A percentile compares a stretch with the other conserved stretches of the same genome.
phyloP scores from a whole-genome alignment of 2,888 invertebrate species.

The Maniola hyperantus region DNA sequence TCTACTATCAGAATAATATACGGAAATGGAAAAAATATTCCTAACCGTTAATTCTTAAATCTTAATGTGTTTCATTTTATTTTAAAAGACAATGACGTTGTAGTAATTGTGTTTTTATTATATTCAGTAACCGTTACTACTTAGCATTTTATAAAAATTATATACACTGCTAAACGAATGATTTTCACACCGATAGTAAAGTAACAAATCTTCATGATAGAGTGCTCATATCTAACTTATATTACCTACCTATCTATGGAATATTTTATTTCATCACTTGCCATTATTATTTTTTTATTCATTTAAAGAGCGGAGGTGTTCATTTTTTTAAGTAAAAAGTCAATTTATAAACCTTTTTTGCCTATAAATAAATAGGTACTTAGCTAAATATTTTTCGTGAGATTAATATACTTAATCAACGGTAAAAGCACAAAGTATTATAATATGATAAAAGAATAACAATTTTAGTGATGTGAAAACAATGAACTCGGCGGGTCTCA shows the following conservation, averaged over 20 bases:
- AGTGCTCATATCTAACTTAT: background rate
- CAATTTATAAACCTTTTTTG: too few species aligned
- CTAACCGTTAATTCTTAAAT: background rate
- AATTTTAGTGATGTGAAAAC: conserved; percentile 50
- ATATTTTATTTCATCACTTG: background rate
- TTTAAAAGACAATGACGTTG: background rate
- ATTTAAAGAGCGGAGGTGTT: too few species aligned
- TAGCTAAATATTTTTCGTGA: too few species aligned
- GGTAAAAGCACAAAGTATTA: background rate
- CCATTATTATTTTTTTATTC: background rate
- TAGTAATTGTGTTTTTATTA: background rate
- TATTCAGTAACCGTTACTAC: background rate
- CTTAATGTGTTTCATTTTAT: background rate
- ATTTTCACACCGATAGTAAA: conserved; percentile 12
- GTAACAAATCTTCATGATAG: background rate
- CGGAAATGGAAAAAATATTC: too few species aligned
- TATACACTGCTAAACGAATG: background rate
- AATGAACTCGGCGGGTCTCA: conserved; percentile 54
- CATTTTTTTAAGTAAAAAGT: too few species aligned
- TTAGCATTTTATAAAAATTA: conserved; percentile 9
- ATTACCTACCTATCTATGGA: too few species aligned
- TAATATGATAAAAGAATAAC: background rate
- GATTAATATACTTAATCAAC: background rate
- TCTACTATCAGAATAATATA: too few species aligned
- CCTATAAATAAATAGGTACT: too few species aligned